Evolutionary conservation across 2,113 vertebrate species (phyloP).

Genomic region (Pseudopipra pipra): DNA sequence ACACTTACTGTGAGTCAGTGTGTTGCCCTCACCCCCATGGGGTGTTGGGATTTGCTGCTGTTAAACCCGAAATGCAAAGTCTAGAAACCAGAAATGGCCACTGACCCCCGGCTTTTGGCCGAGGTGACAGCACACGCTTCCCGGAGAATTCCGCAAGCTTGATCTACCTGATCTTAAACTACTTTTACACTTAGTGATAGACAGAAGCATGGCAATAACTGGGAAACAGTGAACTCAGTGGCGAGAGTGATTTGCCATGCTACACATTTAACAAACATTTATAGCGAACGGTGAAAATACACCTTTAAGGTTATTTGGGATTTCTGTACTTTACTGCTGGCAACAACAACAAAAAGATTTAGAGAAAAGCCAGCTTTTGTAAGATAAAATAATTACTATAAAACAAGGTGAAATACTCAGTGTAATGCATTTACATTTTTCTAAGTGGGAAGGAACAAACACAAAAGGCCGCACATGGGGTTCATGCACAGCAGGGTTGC

Average conservation of each 20-base stretch:
- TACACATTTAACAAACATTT: conserved; percentile 10
- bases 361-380: not conserved
- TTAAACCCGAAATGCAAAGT: not conserved
- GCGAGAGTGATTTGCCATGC: not conserved
- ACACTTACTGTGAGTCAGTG: not conserved
- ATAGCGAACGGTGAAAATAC: conserved; percentile 13
- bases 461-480: not conserved
- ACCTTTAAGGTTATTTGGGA: not conserved
- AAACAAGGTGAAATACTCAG: not conserved
- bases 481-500: not conserved
- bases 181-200: not conserved
- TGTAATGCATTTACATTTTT: conserved; percentile 13
- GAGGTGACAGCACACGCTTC: accelerated
- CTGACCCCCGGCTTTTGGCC: not conserved
- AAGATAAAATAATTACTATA: conserved; percentile 12
- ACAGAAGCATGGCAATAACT: not conserved
- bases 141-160: not conserved
- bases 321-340: not conserved
- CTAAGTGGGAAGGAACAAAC: not conserved
- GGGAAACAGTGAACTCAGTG: not conserved
- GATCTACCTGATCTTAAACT: not conserved
- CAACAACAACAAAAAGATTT: not conserved
- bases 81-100: not conserved
- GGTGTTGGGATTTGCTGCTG: not conserved
- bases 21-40: not conserved